Conservation (phyloP, 2,888 invertebrate genomes). For the Nephrotoma appendiculata region DNA sequence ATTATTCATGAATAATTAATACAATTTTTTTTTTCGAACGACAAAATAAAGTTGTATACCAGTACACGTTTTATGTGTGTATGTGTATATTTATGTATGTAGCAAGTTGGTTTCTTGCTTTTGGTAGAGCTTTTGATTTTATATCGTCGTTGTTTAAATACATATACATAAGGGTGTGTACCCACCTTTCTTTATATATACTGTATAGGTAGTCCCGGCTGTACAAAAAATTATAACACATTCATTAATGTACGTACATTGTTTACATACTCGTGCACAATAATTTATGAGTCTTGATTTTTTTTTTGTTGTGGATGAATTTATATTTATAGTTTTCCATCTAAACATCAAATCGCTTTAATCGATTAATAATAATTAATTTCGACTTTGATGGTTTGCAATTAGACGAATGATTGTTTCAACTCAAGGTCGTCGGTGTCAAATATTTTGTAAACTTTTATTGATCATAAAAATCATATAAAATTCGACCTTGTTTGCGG, state of each 20-base stretch:
- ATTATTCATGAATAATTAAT: neutral
- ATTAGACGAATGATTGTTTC: neutral
- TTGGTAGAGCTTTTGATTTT: neutral
- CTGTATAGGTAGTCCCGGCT: neutral
- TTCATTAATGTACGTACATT: neutral
- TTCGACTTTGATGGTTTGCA: neutral
- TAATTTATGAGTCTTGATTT: neutral
- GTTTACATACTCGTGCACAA: neutral
- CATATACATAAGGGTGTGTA: neutral
- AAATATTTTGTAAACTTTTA: neutral
- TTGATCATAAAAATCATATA: neutral
- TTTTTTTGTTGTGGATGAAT: neutral
- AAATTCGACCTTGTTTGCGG: neutral
- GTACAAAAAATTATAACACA: neutral
- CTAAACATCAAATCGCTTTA: neutral
- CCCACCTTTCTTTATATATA: neutral
- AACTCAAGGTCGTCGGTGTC: neutral
- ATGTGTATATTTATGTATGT: neutral
- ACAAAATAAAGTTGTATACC: neutral
- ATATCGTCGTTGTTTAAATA: neutral
- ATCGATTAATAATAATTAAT: neutral
- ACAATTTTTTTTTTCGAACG: neutral
- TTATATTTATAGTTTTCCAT: neutral
- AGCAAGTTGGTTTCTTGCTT: neutral
- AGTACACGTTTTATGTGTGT: neutral